A percentile compares a stretch with the other conserved stretches of the same genome.
phyloP scores from a whole-genome alignment of 2,113 vertebrate genomes.

The Tyto alba region DNA sequence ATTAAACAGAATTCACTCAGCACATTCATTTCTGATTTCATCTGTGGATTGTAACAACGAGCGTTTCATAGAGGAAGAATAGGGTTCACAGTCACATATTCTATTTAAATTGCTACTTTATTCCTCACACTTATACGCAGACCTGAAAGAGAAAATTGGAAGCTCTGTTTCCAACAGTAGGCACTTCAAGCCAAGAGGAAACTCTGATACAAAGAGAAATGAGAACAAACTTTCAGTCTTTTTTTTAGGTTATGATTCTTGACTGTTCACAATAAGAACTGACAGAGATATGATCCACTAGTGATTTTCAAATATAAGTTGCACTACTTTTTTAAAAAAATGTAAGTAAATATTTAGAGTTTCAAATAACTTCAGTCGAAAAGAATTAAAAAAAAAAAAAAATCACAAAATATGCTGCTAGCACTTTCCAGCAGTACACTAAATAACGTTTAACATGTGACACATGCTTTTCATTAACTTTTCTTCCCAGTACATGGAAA shows the following conservation, averaged over 20 bases:
- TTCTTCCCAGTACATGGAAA: neutral
- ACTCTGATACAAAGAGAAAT: neutral
- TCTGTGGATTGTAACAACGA: neutral
- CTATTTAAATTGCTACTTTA: slow-evolving; percentile 20
- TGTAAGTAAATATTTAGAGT: neutral
- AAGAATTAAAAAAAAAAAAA: neutral
- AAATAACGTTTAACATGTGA: neutral
- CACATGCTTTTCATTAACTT: neutral
- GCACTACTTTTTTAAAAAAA: neutral
- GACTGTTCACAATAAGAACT: neutral
- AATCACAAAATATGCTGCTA: neutral
- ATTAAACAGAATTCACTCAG: neutral
- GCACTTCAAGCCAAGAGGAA: neutral
- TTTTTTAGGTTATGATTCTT: neutral
- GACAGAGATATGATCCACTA: neutral
- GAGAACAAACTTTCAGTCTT: neutral
- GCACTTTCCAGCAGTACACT: neutral
- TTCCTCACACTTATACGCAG: neutral
- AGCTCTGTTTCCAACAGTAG: neutral
- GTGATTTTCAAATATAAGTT: neutral
- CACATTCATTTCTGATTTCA: neutral
- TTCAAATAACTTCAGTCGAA: neutral
- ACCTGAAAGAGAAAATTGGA: neutral
- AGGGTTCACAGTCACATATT: neutral
- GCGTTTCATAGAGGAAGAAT: neutral